Percentiles rank a stretch among this genome's conserved stretches.
Conservation (phyloP, 2,888 invertebrate species). For the Phlogophora meticulosa region DNA sequence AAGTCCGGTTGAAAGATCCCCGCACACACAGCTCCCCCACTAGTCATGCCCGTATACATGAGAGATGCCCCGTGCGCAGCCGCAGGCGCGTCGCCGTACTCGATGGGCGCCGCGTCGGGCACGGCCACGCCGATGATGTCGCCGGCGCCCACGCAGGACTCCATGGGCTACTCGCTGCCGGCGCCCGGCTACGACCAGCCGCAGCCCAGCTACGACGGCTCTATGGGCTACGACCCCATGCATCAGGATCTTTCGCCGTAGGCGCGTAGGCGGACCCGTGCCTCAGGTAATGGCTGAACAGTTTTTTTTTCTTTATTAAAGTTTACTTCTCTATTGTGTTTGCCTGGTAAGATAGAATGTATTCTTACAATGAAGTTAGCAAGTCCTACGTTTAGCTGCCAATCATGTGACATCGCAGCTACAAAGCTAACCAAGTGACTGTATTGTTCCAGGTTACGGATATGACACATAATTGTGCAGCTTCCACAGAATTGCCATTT, state of each 20-base stretch:
- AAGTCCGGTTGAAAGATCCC: constrained; percentile 46
- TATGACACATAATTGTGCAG: constrained; percentile 79
- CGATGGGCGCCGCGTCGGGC: constrained; percentile 96
- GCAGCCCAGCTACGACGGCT: constrained; percentile 96
- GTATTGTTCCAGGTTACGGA: constrained; percentile 77
- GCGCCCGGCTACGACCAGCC: constrained; percentile 97
- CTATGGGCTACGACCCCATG: constrained; percentile 98
- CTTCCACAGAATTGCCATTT: constrained; percentile 89
- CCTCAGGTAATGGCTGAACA: constrained; percentile 34
- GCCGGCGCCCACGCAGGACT: constrained; percentile 97
- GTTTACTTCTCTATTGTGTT: background rate
- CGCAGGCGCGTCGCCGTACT: constrained; percentile 96
- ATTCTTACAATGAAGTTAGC: too few species aligned
- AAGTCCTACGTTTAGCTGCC: too few species aligned
- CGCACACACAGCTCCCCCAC: constrained; percentile 44
- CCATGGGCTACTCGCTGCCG: constrained; percentile 98
- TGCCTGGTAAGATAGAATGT: too few species aligned
- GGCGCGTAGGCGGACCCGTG: constrained; percentile 57
- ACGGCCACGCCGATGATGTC: constrained; percentile 99
- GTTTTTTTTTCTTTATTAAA: background rate
- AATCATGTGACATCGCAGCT: too few species aligned
- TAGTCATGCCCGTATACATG: constrained; percentile 57
- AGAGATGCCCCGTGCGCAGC: constrained; percentile 75
- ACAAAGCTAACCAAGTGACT: background rate
- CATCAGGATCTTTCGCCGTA: constrained; percentile 96